Percentiles rank a stretch among this genome's conserved stretches.
Evolutionary conservation across 2,797 vertebrate genomes (phyloP).

Genomic region (Decapterus maruadsi): DNA sequence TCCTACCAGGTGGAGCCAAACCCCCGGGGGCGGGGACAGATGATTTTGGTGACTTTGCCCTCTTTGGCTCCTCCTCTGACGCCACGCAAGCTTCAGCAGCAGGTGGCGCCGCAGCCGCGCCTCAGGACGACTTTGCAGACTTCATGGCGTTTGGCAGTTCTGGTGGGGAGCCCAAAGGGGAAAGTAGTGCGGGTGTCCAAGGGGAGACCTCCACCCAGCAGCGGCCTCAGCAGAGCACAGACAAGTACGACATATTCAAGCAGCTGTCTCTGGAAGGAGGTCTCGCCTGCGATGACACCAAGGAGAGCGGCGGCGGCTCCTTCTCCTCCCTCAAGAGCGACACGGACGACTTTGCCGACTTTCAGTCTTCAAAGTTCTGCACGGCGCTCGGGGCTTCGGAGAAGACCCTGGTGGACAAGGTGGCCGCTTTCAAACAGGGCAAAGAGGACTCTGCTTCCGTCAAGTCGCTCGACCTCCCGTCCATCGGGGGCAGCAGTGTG

Average conservation of each 20-base stretch:
- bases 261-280: constrained; percentile 93
- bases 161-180: constrained; percentile 76
- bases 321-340: constrained; percentile 88
- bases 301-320: constrained; percentile 86
- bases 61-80: constrained; percentile 88
- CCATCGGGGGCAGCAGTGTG: constrained; percentile 96
- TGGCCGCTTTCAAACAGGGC: constrained; percentile 93
- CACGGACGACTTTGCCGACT: constrained; percentile 95
- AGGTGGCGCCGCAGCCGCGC: constrained; percentile 79
- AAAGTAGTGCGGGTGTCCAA: constrained; percentile 53
- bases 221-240: constrained; percentile 75
- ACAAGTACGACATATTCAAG: constrained; percentile 95
- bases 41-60: constrained; percentile 96
- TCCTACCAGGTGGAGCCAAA: constrained; percentile 81
- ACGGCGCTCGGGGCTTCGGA: constrained; percentile 87
- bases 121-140: constrained; percentile 97
- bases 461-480: constrained; percentile 98
- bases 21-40: constrained; percentile 84
- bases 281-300: constrained; percentile 87
- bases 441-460: constrained; percentile 98
- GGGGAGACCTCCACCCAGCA: constrained; percentile 64
- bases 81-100: constrained; percentile 63
- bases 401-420: constrained; percentile 94
- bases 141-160: constrained; percentile 95
- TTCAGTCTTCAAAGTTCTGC: constrained; percentile 94